Evolutionary conservation across 2,797 vertebrate species (phyloP).

Genomic region (Cygnus olor): DNA sequence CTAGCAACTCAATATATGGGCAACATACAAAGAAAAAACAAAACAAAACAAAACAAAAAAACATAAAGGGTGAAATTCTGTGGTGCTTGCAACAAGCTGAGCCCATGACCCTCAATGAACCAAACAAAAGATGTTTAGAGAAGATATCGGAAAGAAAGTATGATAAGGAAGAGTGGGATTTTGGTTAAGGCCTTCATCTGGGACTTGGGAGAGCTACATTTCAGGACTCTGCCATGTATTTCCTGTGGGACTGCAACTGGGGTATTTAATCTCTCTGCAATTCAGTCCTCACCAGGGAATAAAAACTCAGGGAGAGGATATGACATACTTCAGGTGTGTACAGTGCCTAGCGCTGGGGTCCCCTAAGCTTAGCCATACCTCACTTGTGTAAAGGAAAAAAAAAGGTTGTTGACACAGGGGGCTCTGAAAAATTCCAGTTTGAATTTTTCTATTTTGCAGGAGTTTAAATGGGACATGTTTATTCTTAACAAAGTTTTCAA

Average conservation of each 20-base stretch:
- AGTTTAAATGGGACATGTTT: conserved; percentile 8
- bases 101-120: background rate
- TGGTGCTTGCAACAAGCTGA: conserved; percentile 2
- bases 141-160: background rate
- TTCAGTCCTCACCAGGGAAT: background rate
- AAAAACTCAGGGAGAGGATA: background rate
- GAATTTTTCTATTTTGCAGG: conserved; percentile 1
- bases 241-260: background rate
- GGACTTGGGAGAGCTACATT: background rate
- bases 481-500: conserved; percentile 52
- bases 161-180: background rate
- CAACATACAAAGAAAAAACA: background rate
- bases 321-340: fast-evolving
- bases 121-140: background rate
- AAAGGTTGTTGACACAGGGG: background rate
- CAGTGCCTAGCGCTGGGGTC: background rate
- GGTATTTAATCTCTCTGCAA: background rate
- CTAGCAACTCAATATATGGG: background rate
- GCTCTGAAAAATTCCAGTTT: background rate
- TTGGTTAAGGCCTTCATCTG: background rate
- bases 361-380: background rate
- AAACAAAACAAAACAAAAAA: too few relatives aligned
- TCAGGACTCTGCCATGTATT: background rate
- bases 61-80: conserved; percentile 14
- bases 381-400: background rate